phyloP scores from a whole-genome alignment of 1,140 invertebrate genomes.

The Philotrypesis tridentata region DNA sequence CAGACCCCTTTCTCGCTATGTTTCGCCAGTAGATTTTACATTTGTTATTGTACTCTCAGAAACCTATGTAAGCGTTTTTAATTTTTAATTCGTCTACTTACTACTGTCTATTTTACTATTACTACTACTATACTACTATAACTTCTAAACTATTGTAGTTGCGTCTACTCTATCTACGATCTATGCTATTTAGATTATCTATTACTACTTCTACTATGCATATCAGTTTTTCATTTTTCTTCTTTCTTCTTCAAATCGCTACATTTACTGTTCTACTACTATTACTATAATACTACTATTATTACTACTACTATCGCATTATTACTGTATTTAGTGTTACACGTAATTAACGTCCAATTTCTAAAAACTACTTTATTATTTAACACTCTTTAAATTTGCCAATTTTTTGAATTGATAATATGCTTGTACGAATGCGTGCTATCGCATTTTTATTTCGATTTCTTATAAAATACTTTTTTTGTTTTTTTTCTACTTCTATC shows the following conservation, averaged over 20 bases:
- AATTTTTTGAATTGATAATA: conserved; percentile 39
- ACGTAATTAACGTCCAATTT: conserved; percentile 44
- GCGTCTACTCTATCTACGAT: conserved; percentile 46
- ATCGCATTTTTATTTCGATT: conserved; percentile 47
- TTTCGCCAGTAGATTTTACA: conserved; percentile 50
- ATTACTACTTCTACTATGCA: conserved; percentile 52
- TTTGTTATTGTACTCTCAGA: conserved; percentile 49
- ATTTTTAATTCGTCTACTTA: conserved; percentile 46
- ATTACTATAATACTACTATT: conserved; percentile 47
- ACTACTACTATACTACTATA: conserved; percentile 27
- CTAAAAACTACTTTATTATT: conserved; percentile 47
- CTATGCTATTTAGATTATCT: conserved; percentile 47
- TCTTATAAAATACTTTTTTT: conserved; percentile 30
- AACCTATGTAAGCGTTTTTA: conserved; percentile 49
- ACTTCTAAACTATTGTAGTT: conserved; percentile 39
- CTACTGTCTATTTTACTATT: conserved; percentile 33
- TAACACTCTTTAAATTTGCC: conserved; percentile 37
- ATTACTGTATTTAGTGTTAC: conserved; percentile 48
- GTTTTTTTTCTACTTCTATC: conserved; percentile 47
- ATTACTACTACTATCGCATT: conserved; percentile 47
- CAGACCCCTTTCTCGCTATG: conserved; percentile 44
- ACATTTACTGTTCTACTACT: conserved; percentile 44
- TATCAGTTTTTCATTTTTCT: conserved; percentile 49
- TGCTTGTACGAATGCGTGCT: conserved; percentile 48
- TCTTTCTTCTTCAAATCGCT: conserved; percentile 26